Conservation (phyloP, 2,113 vertebrate genomes). For the Okapia johnstoni region DNA sequence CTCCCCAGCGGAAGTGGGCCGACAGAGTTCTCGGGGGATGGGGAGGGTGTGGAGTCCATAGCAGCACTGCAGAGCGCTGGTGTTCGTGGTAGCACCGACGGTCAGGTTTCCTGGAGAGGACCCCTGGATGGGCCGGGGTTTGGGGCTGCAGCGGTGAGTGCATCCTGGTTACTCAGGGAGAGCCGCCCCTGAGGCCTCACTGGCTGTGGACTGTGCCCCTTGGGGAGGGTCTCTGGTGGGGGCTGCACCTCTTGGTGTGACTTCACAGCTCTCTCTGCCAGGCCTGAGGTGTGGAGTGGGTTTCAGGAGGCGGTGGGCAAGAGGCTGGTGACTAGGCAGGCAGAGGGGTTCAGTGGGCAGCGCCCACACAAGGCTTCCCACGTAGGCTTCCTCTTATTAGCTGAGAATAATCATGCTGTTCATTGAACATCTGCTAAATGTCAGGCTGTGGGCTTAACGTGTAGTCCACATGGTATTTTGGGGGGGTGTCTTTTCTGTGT, state of each 20-base stretch:
- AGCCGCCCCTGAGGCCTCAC: fast-evolving
- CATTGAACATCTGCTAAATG: neutral
- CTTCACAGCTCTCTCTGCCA: neutral
- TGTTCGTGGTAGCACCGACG: fast-evolving
- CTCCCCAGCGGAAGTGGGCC: neutral
- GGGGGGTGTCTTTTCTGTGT: neutral
- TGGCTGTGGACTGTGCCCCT: neutral
- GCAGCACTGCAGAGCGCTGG: fast-evolving
- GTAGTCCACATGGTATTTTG: neutral
- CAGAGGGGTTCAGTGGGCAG: neutral
- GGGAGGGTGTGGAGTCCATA: too few species aligned
- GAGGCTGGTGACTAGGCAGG: neutral
- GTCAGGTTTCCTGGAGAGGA: neutral
- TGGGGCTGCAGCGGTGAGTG: neutral
- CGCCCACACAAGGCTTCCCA: fast-evolving
- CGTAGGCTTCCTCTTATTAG: neutral
- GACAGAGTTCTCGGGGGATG: neutral
- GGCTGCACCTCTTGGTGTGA: neutral
- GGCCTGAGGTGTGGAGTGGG: neutral
- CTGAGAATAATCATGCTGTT: neutral
- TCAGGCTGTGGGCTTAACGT: neutral
- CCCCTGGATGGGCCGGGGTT: neutral
- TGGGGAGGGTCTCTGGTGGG: neutral
- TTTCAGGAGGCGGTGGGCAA: neutral
- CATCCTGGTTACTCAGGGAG: neutral